Evolutionary conservation across 1,140 invertebrate species (phyloP).

Genomic region (Venturia canescens): DNA sequence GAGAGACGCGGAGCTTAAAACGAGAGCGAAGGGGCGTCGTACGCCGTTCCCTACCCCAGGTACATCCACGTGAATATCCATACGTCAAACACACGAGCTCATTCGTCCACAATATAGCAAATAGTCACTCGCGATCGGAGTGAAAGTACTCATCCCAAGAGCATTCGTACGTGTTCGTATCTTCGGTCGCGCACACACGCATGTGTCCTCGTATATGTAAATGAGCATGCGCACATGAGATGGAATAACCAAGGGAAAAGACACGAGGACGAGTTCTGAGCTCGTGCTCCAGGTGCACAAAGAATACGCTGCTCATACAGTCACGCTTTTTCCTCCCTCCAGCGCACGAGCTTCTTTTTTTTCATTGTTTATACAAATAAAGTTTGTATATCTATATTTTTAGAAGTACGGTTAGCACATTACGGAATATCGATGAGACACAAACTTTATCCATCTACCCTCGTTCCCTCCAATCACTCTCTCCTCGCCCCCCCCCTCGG

Average conservation of each 20-base stretch:
- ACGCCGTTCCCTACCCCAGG: slow-evolving; percentile 1
- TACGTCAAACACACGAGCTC: too few relatives aligned
- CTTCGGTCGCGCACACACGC: background rate
- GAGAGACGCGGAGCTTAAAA: slow-evolving; percentile 22
- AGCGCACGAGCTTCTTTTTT: slow-evolving; percentile 44
- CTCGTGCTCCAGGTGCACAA: slow-evolving; percentile 39
- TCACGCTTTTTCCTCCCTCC: slow-evolving; percentile 23
- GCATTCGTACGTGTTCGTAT: background rate
- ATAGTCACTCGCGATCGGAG: slow-evolving; percentile 30
- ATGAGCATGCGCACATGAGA: background rate
- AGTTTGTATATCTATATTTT: too few relatives aligned
- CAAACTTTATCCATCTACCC: too few relatives aligned
- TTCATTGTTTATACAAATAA: slow-evolving; percentile 8
- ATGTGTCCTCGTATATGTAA: background rate
- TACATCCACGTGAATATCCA: background rate
- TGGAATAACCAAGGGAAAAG: background rate
- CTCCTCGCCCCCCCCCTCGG: too few relatives aligned
- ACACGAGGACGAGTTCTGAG: background rate
- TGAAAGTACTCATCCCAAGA: slow-evolving; percentile 26
- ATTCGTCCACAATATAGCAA: too few relatives aligned
- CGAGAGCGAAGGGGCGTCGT: slow-evolving; percentile 34
- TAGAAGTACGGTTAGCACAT: too few relatives aligned
- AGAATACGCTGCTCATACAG: slow-evolving; percentile 26
- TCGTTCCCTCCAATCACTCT: too few relatives aligned
- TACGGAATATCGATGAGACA: too few relatives aligned